Base-by-base conservation (phyloP, 2,888 invertebrate genomes). In the Furcula furcula region DNA sequence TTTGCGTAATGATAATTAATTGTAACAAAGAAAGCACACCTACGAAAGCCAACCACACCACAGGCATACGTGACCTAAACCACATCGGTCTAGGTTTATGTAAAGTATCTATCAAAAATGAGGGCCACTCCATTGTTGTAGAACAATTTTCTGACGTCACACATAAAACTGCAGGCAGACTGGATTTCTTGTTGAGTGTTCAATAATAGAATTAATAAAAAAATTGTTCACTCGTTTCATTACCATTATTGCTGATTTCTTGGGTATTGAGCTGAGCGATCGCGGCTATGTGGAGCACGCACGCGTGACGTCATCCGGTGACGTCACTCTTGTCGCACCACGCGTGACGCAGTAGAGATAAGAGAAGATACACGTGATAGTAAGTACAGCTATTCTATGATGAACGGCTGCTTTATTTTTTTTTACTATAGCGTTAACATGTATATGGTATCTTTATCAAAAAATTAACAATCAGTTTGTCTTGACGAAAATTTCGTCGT, bases 321-420 rank as follows among this genome's bases (percentile, higher is more conserved):
- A 84, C 85, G 83, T 85, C 78, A 83, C 52, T 40, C 37, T 31
- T 26, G 47, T 72, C 70, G 63, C 56, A 65, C 67, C 65, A 75
- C 63, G 48, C 36, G 53, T 73, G 70, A 76, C 73, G 74, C 75
- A 42, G 40, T 40, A 41, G 41, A 20, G 43, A 59, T 56, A 36
- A 13, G 29, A 46, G 32, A 47, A 42, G 40, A 46, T 22, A 16
- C 21, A 33, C 37, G 37, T 40, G 34, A 47, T 30, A 22, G 32
- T 19, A 3, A 16, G n/a, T n/a, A n/a, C n/a, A n/a, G n/a, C 7
- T 11, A 4, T 28, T 7, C n/a, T 18, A 18, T 18, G 7, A 9
- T 9, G 9, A 20, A n/a, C 9, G 9, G 20, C n/a, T n/a, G 2
- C 20, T 2, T 9, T 5, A 2, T 9, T 9, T 9, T 21, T 21